phyloP scores from a whole-genome alignment of 2,113 vertebrate genomes.

The Sinosuthora webbiana region DNA sequence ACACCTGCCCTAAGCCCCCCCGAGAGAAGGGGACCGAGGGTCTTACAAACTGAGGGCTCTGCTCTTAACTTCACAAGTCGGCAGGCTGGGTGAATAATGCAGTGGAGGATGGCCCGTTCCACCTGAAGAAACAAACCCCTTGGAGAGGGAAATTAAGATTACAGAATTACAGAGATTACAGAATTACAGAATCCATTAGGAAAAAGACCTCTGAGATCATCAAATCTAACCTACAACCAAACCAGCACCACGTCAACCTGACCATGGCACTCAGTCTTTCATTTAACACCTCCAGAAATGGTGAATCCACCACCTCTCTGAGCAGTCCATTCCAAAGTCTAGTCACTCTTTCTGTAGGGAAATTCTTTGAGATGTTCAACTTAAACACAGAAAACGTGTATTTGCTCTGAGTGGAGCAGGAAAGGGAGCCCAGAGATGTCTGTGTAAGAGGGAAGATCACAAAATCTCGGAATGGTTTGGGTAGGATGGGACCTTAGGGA shows the following conservation, averaged over 20 bases:
- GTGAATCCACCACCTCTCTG: background rate
- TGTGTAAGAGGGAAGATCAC: background rate
- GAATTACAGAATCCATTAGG: too few species aligned
- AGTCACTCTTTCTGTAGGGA: background rate
- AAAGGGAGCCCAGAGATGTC: background rate
- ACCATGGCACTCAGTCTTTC: background rate
- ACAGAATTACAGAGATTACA: background rate
- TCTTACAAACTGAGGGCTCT: fast-evolving
- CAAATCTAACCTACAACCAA: background rate
- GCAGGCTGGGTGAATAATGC: background rate
- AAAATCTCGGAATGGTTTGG: background rate
- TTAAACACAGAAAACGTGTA: background rate
- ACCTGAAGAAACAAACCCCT: fast-evolving
- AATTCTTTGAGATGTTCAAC: background rate
- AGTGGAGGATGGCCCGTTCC: fast-evolving
- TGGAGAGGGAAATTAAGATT: background rate
- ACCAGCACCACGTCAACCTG: background rate
- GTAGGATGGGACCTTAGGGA: background rate
- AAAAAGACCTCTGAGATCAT: background rate
- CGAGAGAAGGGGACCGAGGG: fast-evolving
- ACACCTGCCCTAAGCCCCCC: too few species aligned
- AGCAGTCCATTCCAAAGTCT: background rate
- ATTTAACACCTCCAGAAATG: background rate
- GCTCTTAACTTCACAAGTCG: background rate
- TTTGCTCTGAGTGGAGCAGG: background rate